Evolutionary conservation across 2,113 vertebrate genomes (phyloP), one percentile per base, ranked within the genome.

Genomic region (Tinamus guttatus): DNA sequence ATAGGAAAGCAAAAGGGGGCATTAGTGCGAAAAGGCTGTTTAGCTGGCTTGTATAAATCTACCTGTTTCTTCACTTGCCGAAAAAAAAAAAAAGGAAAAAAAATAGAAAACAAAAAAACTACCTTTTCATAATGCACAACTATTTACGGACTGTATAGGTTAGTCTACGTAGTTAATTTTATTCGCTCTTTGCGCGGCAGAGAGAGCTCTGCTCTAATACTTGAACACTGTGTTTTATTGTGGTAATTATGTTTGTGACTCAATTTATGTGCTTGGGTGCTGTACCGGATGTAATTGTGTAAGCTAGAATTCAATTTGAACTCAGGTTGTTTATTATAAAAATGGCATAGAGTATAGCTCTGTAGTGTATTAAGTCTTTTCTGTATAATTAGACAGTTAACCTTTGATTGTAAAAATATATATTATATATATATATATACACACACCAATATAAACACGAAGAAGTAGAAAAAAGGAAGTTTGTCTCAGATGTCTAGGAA

Each of bases 101-200:
- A 68, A 97, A 97, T 98, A 54, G 20, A 49, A 81, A 41, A 81
- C 10, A 32, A 93, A 97, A 98, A 98, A 98, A 98, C 98, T 99
- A 99, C 99, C 98, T 99, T 98, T 98, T 97, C 95, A 94, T 98
- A 98, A 99, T 99, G 99, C 98, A 99, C 99, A 99, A 98, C 97
- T 98, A 98, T 98, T 97, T 96, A 96, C 92, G 85, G 97, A 98
- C 97, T 98, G 98, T 98, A 90, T 96, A 97, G 97, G 95, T 98
- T 98, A 98, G 98, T 97, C 94, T 95, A 95, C 52, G 96, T 98
- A 98, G 97, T 97, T 98, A 98, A 98, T 98, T 98, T 98, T 98
- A 98, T 98, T 98, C 96, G 97, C 98, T 98, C 81, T 98, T 98
- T 97, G 97, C 91, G 98, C 49, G 75, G 98, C 98, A 97, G 98